Conservation (phyloP, 2,113 vertebrate species). For the Indicator maculatus region DNA sequence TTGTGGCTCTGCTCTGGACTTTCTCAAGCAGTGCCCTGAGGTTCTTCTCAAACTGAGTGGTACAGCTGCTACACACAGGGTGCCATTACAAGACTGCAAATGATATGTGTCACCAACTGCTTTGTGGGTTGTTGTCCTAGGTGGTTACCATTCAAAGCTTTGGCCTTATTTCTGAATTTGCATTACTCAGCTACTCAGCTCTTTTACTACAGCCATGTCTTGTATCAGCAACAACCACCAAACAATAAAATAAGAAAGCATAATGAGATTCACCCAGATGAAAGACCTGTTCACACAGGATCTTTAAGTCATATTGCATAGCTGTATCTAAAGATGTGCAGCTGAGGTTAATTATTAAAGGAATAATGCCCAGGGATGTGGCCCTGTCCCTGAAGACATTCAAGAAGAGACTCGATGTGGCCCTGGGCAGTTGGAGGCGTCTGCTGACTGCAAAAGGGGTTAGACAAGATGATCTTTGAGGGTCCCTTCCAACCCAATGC, state of each 20-base stretch:
- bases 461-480: too few relatives aligned
- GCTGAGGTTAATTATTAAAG: not conserved
- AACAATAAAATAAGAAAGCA: not conserved
- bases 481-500: too few relatives aligned
- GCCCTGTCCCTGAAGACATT: too few relatives aligned
- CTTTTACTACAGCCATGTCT: not conserved
- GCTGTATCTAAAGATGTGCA: not conserved
- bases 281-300: not conserved
- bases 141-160: not conserved
- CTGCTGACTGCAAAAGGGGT: too few relatives aligned
- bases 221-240: not conserved
- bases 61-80: not conserved
- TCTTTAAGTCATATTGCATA: not conserved
- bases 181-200: not conserved
- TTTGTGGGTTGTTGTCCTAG: not conserved
- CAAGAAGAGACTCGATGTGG: too few relatives aligned
- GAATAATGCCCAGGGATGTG: not conserved
- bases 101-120: accelerated
- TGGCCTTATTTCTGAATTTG: not conserved
- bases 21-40: too few relatives aligned
- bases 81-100: not conserved
- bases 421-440: too few relatives aligned
- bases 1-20: too few relatives aligned
- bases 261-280: not conserved
- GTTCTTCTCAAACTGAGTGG: too few relatives aligned